Percentiles rank a stretch among this genome's conserved stretches.
Evolutionary conservation across 1,140 invertebrate species (phyloP).

Genomic region (Popillia japonica): DNA sequence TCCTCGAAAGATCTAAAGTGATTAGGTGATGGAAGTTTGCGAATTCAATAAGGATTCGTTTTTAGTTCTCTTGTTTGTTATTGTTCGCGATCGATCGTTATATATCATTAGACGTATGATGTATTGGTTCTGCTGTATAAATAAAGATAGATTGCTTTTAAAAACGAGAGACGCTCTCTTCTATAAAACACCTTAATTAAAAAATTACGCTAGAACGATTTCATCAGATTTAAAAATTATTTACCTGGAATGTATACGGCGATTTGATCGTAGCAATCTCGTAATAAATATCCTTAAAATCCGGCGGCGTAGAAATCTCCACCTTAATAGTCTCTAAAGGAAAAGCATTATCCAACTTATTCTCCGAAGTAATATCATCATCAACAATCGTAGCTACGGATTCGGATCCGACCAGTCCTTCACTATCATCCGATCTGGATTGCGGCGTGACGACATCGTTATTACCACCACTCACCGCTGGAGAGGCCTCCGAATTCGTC

Average conservation of each 20-base stretch:
- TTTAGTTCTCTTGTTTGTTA: background rate
- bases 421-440: slow-evolving; percentile 64
- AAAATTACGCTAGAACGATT: too few species aligned
- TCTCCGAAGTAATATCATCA: slow-evolving; percentile 66
- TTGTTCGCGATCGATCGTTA: background rate
- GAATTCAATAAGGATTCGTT: background rate
- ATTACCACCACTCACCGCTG: slow-evolving; percentile 44
- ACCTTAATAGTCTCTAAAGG: slow-evolving; percentile 82
- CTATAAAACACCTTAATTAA: background rate
- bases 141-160: too few species aligned
- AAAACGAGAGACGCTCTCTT: too few species aligned
- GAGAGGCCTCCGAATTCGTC: slow-evolving; percentile 51
- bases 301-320: slow-evolving; percentile 84
- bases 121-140: too few species aligned
- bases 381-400: slow-evolving; percentile 68
- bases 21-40: background rate
- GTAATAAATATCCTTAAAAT: slow-evolving; percentile 83
- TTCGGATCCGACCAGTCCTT: slow-evolving; percentile 76
- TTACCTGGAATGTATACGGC: slow-evolving; percentile 87
- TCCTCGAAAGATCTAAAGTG: background rate
- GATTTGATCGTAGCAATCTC: slow-evolving; percentile 90
- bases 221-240: background rate
- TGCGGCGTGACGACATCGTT: slow-evolving; percentile 57
- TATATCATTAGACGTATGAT: too few species aligned
- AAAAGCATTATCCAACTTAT: slow-evolving; percentile 68